Conservation (phyloP, 2,888 invertebrate genomes). For the Eupithecia dodoneata region DNA sequence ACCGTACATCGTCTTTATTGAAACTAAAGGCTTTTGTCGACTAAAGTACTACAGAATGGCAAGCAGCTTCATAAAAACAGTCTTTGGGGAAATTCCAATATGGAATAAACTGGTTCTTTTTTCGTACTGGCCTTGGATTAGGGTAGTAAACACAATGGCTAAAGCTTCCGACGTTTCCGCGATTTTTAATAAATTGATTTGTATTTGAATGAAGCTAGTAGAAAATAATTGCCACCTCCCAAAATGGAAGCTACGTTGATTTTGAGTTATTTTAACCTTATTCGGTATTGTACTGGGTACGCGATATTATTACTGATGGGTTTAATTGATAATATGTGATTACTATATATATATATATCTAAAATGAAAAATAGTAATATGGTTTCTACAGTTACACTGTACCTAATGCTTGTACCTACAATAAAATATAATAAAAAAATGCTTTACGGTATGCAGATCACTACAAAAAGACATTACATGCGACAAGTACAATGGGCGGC, state of each 20-base stretch:
- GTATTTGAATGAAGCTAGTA: background rate
- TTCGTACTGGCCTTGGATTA: constrained; percentile 10
- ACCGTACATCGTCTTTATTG: constrained; percentile 33
- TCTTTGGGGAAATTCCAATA: constrained; percentile 42
- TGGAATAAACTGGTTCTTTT: constrained; percentile 34
- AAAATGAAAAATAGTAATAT: no score
- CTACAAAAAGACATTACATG: no score
- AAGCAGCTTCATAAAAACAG: constrained; percentile 4
- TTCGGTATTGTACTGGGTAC: no score
- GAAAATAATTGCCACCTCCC: background rate
- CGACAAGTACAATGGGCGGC: no score
- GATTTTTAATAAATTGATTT: background rate
- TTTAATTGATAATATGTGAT: no score
- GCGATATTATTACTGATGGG: no score
- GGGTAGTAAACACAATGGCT: constrained; percentile 17
- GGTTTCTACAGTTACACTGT: no score
- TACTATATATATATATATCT: no score
- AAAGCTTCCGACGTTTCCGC: background rate
- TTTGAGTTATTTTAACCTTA: no score
- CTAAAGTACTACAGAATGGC: constrained; percentile 13
- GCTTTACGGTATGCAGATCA: no score
- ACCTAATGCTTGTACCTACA: no score
- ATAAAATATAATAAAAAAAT: no score
- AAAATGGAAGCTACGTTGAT: background rate
- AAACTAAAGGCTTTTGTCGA: constrained; percentile 28